Evolutionary conservation across 1,140 invertebrate species (phyloP), one percentile per base, ranked within the genome.

Genomic region (Drosophila fuyamai): DNA sequence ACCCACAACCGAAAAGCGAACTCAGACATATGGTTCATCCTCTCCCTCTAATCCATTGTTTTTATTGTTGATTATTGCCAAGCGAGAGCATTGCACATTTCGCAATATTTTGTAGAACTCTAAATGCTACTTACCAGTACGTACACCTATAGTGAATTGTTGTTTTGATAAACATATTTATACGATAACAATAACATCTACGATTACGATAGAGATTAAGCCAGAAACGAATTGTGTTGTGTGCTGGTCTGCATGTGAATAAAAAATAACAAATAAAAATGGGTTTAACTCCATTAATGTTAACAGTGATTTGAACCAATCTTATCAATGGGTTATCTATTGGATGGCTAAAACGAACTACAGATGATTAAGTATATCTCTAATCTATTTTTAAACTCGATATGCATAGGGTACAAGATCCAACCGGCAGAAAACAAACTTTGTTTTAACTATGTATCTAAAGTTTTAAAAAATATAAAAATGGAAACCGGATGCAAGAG

Each of bases 121-220:
- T 46, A 61, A 61, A 67, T 61, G 65, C 60, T 77, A 77, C 44
- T 57, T 53, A 58, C 50, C 29, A 59, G 58, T 57, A 66, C 66
- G 77, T 72, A 76, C 40, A 38, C 58, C 51, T 61, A 77, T 79
- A 65, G 65, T 81, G 75, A 86, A 84, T 88, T 88, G 85, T 79
- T 88, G 79, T 86, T 88, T 86, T 88, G 83, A 86, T 84, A 84
- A 71, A 85, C 62, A 85, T 85, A 84, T 84, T 62, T 83, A 77
- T 77, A 68, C 48, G 55, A 57, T 41, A 65, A 66, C 56, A 12
- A 14, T 62, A 46, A 44, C 54, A 27, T 53, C 23, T 78, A 66
- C 54, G 40, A 43, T 67, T 75, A 65, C 50, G 44, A 44, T 51
- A 75, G 58, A 44, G 50, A 46, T 62, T 59, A 76, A 76, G 72